A percentile compares a stretch with the other conserved stretches of the same genome.
Evolutionary conservation across 2,797 vertebrate species (phyloP).

Genomic region (Manis javanica): DNA sequence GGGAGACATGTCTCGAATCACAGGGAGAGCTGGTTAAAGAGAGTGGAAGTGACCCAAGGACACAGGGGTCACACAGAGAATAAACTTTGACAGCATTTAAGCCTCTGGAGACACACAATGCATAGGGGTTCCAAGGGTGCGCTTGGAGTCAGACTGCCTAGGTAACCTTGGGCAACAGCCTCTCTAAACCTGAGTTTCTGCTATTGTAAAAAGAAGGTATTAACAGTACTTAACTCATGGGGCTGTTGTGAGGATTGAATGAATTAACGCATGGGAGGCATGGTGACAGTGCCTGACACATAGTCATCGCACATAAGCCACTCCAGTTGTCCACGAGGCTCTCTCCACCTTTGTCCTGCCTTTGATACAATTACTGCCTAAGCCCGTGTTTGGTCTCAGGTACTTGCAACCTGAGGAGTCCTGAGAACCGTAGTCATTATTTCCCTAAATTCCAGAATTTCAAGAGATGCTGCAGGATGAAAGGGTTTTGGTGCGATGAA

Average conservation of each 20-base stretch:
- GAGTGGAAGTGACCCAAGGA: conserved; percentile 10
- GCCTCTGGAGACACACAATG: background rate
- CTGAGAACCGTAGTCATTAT: background rate
- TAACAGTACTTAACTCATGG: background rate
- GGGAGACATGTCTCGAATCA: background rate
- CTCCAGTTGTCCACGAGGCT: background rate
- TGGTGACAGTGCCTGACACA: background rate
- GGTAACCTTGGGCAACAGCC: background rate
- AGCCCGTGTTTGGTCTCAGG: background rate
- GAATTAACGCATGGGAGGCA: background rate
- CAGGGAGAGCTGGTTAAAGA: background rate
- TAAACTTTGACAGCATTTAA: background rate
- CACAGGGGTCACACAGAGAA: background rate
- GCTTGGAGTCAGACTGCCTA: background rate
- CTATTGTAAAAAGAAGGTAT: conserved; percentile 7
- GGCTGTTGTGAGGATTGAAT: background rate
- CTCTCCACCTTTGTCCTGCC: background rate
- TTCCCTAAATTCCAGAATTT: conserved; percentile 33
- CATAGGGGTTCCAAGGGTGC: background rate
- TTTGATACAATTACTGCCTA: background rate
- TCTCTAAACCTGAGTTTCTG: conserved; percentile 23
- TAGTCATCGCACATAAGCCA: background rate
- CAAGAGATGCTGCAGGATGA: background rate
- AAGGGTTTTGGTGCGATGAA: background rate
- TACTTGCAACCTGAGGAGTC: background rate